These are phyloP conservation scores for Montipora foliosa DNA, from an alignment of 64 coral and sea anemone genomes.

Conservation along the genomic window DNA sequence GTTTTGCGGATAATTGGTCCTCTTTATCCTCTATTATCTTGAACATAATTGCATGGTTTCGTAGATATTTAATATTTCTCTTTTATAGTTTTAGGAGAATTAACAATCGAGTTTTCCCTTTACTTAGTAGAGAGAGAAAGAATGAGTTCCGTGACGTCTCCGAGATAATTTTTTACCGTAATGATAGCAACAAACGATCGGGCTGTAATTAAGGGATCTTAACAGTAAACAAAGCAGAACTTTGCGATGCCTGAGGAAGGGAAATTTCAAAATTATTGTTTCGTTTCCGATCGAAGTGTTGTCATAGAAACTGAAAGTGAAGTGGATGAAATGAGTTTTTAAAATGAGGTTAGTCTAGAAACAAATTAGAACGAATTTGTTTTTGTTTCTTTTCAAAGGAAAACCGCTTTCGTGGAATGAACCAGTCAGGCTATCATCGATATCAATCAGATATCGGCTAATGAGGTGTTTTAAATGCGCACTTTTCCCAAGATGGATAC, in stretches of 20 bases:
- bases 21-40: neutral
- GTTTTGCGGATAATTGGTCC: constrained; percentile 9
- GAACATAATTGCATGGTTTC: constrained; percentile 11
- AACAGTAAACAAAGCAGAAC: neutral
- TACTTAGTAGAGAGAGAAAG: neutral
- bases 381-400: constrained; percentile 2
- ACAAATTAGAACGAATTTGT: neutral
- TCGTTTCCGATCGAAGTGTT: neutral
- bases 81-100: neutral
- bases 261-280: neutral
- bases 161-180: too few species aligned
- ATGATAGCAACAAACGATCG: neutral
- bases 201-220: neutral
- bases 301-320: neutral
- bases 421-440: neutral
- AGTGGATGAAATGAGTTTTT: neutral
- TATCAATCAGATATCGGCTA: neutral
- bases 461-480: neutral
- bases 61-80: neutral
- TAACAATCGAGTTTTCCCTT: neutral
- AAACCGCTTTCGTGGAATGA: neutral
- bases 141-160: too few species aligned
- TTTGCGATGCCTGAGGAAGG: neutral
- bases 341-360: neutral
- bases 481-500: constrained; percentile 13